phyloP scores from a whole-genome alignment of 2,797 vertebrate genomes.

The Mormyrops boulengeri region DNA sequence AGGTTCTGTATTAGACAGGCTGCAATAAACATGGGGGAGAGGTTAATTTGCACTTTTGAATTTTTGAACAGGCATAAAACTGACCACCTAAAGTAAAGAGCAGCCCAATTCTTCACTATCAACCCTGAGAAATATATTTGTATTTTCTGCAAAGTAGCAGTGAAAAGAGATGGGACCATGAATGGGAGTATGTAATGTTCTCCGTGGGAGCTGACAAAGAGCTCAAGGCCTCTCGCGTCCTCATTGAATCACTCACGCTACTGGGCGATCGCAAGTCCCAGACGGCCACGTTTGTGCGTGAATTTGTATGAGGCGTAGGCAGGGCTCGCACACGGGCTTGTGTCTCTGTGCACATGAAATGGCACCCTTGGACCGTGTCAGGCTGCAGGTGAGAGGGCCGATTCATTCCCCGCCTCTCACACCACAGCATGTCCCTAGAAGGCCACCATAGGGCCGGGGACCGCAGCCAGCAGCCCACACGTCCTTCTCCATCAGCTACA shows the following conservation, averaged over 20 bases:
- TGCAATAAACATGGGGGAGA: not conserved
- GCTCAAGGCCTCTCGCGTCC: not conserved
- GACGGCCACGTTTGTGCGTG: not conserved
- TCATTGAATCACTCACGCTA: not conserved
- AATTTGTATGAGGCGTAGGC: not conserved
- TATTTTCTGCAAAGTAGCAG: not conserved
- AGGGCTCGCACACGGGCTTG: not conserved
- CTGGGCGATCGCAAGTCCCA: not conserved
- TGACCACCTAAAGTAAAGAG: not conserved
- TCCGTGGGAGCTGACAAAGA: not conserved
- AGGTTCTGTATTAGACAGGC: not conserved
- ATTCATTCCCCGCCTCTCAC: not conserved
- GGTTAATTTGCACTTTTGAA: not conserved
- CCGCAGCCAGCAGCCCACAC: constrained; percentile 11
- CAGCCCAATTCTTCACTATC: not conserved
- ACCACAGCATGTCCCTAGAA: not conserved
- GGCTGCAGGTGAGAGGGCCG: not conserved
- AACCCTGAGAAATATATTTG: not conserved
- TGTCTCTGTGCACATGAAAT: not conserved
- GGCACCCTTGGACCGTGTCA: not conserved
- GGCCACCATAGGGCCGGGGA: not conserved
- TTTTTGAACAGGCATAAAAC: not conserved
- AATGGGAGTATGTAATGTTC: not conserved
- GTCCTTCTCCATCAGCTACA: constrained; percentile 1
- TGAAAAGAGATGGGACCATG: not conserved